These are phyloP conservation scores for Lemur catta DNA, from an alignment of 2,797 vertebrate genomes.

Conservation along the genomic window DNA sequence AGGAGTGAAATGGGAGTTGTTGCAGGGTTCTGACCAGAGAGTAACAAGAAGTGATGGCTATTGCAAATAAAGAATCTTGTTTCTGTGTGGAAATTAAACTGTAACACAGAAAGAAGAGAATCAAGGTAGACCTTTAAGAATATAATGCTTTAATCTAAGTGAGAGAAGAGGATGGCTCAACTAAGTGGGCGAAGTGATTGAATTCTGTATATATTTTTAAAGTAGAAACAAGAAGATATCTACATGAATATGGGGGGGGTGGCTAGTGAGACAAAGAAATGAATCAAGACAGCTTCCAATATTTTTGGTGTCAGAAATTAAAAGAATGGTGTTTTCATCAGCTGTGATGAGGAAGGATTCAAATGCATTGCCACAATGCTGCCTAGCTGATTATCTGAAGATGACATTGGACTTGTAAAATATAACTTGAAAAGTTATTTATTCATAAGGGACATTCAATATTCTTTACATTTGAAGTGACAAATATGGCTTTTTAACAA, in stretches of 20 bases:
- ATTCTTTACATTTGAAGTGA: not conserved
- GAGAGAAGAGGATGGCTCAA: not conserved
- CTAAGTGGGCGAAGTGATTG: not conserved
- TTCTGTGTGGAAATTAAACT: not conserved
- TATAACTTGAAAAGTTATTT: not conserved
- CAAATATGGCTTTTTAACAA: not conserved
- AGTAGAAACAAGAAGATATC: not conserved
- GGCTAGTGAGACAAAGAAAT: not conserved
- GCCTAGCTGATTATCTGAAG: not conserved
- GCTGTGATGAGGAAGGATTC: too few species aligned
- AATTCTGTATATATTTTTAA: not conserved
- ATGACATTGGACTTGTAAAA: not conserved
- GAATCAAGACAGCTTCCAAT: not conserved
- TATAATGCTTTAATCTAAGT: not conserved
- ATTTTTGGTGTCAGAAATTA: not conserved
- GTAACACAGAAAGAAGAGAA: not conserved
- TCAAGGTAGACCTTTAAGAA: not conserved
- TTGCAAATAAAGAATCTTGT: not conserved
- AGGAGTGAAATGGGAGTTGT: not conserved
- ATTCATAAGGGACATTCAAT: not conserved
- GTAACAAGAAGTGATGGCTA: not conserved
- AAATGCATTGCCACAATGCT: not conserved
- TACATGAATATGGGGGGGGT: rapidly evolving
- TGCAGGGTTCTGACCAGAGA: not conserved
- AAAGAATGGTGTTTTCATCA: not conserved